phyloP scores from a whole-genome alignment of 2,797 vertebrate genomes.

The Malurus splendens region DNA sequence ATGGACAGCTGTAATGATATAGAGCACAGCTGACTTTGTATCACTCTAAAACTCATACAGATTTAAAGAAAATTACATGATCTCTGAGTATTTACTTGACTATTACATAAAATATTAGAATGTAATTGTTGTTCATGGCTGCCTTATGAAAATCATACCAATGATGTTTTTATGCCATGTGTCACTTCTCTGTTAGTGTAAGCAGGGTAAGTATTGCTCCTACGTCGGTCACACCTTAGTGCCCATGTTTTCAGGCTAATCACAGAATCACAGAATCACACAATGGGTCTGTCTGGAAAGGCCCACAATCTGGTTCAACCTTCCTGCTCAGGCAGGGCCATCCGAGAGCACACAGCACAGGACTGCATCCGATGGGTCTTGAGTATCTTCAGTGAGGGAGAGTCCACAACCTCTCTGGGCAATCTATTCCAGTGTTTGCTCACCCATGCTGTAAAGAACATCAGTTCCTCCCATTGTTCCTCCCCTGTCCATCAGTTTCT shows the following conservation, averaged over 20 bases:
- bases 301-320: background rate
- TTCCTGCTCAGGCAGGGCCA: background rate
- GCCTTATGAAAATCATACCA: background rate
- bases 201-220: background rate
- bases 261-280: background rate
- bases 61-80: background rate
- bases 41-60: background rate
- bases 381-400: background rate
- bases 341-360: background rate
- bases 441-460: background rate
- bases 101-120: background rate
- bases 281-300: background rate
- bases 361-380: background rate
- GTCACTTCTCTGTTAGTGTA: background rate
- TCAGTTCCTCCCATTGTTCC: accelerated
- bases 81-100: background rate
- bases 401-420: background rate
- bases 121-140: background rate
- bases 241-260: background rate
- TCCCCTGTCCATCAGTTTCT: background rate
- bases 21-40: background rate
- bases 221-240: background rate
- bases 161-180: background rate
- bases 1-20: background rate
- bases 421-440: background rate